Conservation (phyloP, 2,113 vertebrate species). For the Eubucco bourcierii region DNA sequence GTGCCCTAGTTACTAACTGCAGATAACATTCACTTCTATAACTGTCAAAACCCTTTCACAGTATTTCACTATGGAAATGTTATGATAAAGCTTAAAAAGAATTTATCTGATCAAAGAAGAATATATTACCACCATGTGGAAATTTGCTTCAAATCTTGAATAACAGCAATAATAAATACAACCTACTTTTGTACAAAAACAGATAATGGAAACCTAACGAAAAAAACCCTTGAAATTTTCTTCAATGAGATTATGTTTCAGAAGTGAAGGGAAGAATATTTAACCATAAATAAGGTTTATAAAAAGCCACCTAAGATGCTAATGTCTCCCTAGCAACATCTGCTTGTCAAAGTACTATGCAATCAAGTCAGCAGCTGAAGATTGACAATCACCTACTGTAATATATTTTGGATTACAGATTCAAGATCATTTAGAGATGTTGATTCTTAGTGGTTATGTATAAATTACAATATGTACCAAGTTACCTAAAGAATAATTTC, state of each 20-base stretch:
- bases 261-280: not conserved
- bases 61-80: constrained; percentile 50
- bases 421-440: constrained; percentile 25
- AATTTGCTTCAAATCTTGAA: constrained; percentile 64
- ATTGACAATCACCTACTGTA: constrained; percentile 26
- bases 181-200: constrained; percentile 10
- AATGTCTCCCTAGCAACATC: constrained; percentile 9
- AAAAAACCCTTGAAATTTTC: not conserved
- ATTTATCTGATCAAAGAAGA: constrained; percentile 71
- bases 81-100: constrained; percentile 58
- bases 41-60: constrained; percentile 21
- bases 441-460: constrained; percentile 40
- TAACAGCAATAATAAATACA: constrained; percentile 61
- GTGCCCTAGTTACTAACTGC: not conserved
- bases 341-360: constrained; percentile 7
- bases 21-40: constrained; percentile 2
- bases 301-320: not conserved
- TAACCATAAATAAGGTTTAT: not conserved
- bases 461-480: constrained; percentile 30
- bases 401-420: constrained; percentile 13
- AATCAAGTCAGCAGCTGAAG: constrained; percentile 32
- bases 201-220: constrained; percentile 43
- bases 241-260: not conserved
- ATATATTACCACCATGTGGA: constrained; percentile 31
- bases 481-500: constrained; percentile 37